Evolutionary conservation across 2,113 vertebrate genomes (phyloP), one percentile per base, ranked within the genome.

Genomic region (Campylomormyrus tamandua): DNA sequence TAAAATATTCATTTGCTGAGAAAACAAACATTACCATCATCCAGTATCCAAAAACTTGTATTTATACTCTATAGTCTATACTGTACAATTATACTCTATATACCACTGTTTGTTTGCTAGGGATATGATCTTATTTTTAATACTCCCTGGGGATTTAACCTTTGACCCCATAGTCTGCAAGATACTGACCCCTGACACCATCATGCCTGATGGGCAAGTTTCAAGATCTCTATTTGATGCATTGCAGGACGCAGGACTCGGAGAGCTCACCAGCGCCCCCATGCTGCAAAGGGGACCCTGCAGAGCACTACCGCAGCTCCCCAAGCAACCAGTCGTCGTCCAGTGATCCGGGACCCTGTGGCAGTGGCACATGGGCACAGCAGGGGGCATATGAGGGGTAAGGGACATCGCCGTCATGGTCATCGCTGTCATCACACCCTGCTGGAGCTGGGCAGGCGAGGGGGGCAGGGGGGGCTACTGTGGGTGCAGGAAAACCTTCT

Each of bases 271-370:
- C 94, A 93, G 90, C 94, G 70, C 87, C 90, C 70, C 90, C 80
- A 8, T 94, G 93, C 92, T 93, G 92, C 92, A 93, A 96, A 92
- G 95, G 91, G 94, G 93, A 97, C 90, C 93, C 58, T 91, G 80
- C 50, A 92, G 95, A 96, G 88, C 94, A 94, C 95, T 98, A 95
- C 95, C 97, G 98, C 93, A 98, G 97, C 93, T 99, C 98, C 31
- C 98, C 98, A 0, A 99, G 98, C 95, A 99, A 99, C 96, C 98
- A 99, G 93, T 99, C 98, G 0, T 98, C 98, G 31, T 99, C 98
- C 94, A 99, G 98, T 27, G 98, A 99, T 92, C 98, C 98, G 0
- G 98, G 98, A 58, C 98, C 98, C 0, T 96, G 97, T 0, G 96
- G 97, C 53, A 98, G 97, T 87, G 94, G 96, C 94, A 97, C 96